These are phyloP conservation scores for Ctenicera cuprea DNA, from an alignment of 2,888 invertebrate genomes.

Conservation along the genomic window DNA sequence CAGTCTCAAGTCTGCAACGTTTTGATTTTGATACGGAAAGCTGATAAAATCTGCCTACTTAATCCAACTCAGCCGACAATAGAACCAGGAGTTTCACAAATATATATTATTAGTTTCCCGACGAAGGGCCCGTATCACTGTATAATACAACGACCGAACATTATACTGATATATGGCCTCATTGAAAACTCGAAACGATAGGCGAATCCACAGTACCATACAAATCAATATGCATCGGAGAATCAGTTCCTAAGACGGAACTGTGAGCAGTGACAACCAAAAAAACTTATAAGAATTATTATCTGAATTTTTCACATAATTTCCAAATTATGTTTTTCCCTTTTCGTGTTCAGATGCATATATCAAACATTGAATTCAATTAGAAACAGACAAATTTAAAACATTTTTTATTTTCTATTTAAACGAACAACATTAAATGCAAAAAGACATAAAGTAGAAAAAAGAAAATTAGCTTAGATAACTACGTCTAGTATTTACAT, in stretches of 20 bases:
- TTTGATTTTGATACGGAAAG: conserved; percentile 13
- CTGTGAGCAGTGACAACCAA: conserved; percentile 36
- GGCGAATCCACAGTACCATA: conserved; percentile 54
- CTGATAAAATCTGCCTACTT: conserved; percentile 31
- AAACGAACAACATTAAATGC: no score
- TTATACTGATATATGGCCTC: conserved; percentile 60
- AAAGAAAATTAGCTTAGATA: no score
- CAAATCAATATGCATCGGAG: conserved; percentile 58
- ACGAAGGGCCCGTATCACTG: conserved; percentile 55
- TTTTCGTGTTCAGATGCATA: not conserved
- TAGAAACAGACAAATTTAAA: no score
- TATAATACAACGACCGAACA: conserved; percentile 55
- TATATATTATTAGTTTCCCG: conserved; percentile 45
- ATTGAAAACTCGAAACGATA: conserved; percentile 58
- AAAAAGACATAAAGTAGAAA: no score
- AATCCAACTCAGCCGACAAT: conserved; percentile 21
- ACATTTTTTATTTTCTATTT: no score
- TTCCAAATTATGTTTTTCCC: not conserved
- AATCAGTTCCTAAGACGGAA: conserved; percentile 47
- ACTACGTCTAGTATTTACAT: no score
- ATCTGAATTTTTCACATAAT: not conserved
- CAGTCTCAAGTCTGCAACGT: conserved; percentile 9
- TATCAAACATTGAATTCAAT: not conserved
- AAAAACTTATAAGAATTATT: conserved; percentile 27
- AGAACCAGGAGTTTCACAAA: conserved; percentile 37